phyloP scores from a whole-genome alignment of 2,797 vertebrate genomes.

The Pseudochaenichthys georgianus region DNA sequence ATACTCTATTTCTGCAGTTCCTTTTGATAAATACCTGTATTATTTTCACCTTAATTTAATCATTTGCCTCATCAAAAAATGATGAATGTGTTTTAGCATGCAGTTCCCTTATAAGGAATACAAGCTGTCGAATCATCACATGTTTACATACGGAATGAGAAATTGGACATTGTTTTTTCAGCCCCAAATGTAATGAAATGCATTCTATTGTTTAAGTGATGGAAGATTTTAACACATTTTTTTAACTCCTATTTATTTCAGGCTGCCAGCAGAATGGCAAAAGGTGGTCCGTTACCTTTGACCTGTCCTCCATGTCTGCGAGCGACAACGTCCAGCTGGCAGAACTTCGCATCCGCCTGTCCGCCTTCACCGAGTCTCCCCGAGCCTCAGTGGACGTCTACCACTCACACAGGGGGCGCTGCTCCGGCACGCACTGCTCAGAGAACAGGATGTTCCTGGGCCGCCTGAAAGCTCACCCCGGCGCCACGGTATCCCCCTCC shows the following conservation, averaged over 20 bases:
- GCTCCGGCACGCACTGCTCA: slow-evolving; percentile 54
- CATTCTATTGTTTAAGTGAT: neutral
- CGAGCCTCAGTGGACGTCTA: slow-evolving; percentile 84
- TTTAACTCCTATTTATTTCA: slow-evolving; percentile 57
- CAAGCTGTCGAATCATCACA: neutral
- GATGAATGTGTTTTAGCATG: slow-evolving; percentile 8
- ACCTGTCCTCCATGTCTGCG: slow-evolving; percentile 88
- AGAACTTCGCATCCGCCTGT: slow-evolving; percentile 86
- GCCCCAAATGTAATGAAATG: neutral
- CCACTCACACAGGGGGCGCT: slow-evolving; percentile 75
- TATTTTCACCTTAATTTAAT: slow-evolving; percentile 33
- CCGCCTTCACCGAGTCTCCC: slow-evolving; percentile 56
- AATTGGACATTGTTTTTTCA: neutral
- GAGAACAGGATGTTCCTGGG: slow-evolving; percentile 83
- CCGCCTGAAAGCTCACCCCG: slow-evolving; percentile 70
- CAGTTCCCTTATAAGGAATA: neutral
- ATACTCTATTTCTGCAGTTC: neutral
- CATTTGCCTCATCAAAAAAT: slow-evolving; percentile 26
- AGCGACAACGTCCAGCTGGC: slow-evolving; percentile 84
- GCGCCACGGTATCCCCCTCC: slow-evolving; percentile 53
- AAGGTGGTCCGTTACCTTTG: slow-evolving; percentile 89
- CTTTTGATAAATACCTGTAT: neutral
- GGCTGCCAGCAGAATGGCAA: slow-evolving; percentile 82
- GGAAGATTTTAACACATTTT: slow-evolving; percentile 7
- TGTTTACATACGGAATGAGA: neutral